These are phyloP conservation scores for Callipepla californica DNA, from an alignment of 2,113 vertebrate genomes.

Conservation along the genomic window DNA sequence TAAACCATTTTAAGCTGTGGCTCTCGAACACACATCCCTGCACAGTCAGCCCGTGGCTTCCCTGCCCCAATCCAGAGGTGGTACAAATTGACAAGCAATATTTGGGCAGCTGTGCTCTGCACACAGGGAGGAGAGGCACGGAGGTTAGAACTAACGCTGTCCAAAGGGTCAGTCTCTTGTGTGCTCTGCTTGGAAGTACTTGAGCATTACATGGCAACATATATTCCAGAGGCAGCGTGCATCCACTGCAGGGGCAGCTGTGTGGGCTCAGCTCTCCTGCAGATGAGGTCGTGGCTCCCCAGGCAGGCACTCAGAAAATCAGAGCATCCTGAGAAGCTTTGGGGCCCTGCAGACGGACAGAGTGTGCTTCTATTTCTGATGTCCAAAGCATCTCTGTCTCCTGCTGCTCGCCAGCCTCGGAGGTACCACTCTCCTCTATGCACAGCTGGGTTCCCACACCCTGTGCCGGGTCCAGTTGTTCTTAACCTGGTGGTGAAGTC, in stretches of 20 bases:
- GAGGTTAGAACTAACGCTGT: neutral
- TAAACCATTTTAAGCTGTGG: neutral
- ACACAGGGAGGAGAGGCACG: neutral
- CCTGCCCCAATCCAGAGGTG: neutral
- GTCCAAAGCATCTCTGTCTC: neutral
- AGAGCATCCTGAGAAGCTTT: neutral
- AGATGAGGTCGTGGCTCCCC: neutral
- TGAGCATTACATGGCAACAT: neutral
- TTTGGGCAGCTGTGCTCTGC: neutral
- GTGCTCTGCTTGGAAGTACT: neutral
- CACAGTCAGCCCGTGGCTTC: neutral
- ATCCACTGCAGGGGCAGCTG: neutral
- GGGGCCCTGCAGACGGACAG: neutral
- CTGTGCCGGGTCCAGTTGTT: neutral
- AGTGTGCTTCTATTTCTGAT: neutral
- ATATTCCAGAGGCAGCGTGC: neutral
- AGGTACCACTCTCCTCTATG: neutral
- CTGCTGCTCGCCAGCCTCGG: neutral
- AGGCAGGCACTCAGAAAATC: neutral
- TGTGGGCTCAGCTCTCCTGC: conserved; percentile 16
- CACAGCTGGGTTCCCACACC: neutral
- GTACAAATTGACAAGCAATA: neutral
- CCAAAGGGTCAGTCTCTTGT: fast-evolving
- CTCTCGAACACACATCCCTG: neutral
- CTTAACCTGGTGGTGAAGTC: neutral